Conservation (phyloP, 2,888 invertebrate species). For the Beris chalybata region DNA sequence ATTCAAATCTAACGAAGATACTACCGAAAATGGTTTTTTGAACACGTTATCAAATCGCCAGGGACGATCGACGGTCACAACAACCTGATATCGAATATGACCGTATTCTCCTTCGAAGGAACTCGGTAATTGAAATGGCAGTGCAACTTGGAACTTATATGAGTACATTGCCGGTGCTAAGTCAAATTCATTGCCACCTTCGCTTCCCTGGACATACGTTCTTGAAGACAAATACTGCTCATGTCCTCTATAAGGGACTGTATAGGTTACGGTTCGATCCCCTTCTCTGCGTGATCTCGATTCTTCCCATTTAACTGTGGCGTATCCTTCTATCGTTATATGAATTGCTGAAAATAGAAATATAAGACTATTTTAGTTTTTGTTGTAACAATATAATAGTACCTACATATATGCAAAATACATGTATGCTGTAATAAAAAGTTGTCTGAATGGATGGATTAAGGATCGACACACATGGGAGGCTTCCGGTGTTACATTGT, state of each 20-base stretch:
- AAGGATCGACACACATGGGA: no score
- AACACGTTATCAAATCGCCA: constrained; percentile 84
- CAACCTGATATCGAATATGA: constrained; percentile 74
- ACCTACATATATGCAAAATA: no score
- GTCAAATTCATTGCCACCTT: constrained; percentile 66
- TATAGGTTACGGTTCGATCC: constrained; percentile 47
- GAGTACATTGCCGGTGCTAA: constrained; percentile 68
- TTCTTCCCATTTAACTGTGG: constrained; percentile 54
- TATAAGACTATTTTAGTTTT: background rate
- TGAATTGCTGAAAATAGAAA: constrained; percentile 48
- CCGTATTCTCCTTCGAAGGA: constrained; percentile 77
- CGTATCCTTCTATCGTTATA: constrained; percentile 52
- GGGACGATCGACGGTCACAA: constrained; percentile 77
- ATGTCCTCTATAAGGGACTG: constrained; percentile 49
- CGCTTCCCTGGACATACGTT: constrained; percentile 51
- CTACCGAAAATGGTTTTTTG: constrained; percentile 77
- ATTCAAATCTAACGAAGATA: constrained; percentile 76
- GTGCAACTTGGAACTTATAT: constrained; percentile 75
- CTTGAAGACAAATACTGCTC: constrained; percentile 51
- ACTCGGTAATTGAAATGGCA: constrained; percentile 66
- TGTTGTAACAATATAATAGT: no score
- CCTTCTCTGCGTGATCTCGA: constrained; percentile 38
- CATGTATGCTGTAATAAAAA: no score
- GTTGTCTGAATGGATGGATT: no score
- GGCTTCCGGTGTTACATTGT: no score